Evolutionary conservation across 2,113 vertebrate species (phyloP), one percentile per base, ranked within the genome.

Genomic region (Riparia riparia): DNA sequence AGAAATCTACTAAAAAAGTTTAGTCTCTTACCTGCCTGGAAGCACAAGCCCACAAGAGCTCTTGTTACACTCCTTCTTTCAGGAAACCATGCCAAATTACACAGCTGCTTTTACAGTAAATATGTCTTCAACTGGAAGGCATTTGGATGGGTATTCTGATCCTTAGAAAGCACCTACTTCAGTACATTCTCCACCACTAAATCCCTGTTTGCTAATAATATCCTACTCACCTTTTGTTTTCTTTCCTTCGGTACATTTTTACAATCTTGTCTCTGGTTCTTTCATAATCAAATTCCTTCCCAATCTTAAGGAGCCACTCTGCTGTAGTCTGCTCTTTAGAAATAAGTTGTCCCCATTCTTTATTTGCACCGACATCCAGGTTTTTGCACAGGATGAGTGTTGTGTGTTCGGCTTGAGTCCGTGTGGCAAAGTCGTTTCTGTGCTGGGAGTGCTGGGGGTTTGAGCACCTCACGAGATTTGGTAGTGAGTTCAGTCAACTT

Each of bases 211-310:
- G 78, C 87, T 96, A 94, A 85, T 82, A 82, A 85, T 90, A 91
- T 44, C 78, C 31, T 22, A 5, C 61, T 82, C 80, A 71, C n/a
- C 60, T 89, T 82, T 28, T 84, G 32, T 53, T 91, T 84, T 82
- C 51, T 54, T 70, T 63, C 29, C 69, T 64, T 81, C 6, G 32
- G 17, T 85, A 3, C 61, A 60, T 85, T 91, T 87, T 12, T 51
- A 31, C 57, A 85, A 25, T 63, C 56, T 87, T 78, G 61, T 78
- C 71, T 37, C 10, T 11, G 34, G 18, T 61, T 32, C 63, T 90
- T 26, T 83, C 80, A 83, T 77, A 63, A 37, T 18, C 39, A 90
- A 76, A 96, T 94, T 97, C 92, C 53, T 96, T 71, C 70, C 80
- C 15, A 64, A 0, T 72, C 78, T 90, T 22, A 82, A 93, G 82